A percentile compares a stretch with the other conserved stretches of the same genome.
These are phyloP conservation scores for Acleris cristana DNA, from an alignment of 2,888 invertebrate species.

Conservation along the genomic window DNA sequence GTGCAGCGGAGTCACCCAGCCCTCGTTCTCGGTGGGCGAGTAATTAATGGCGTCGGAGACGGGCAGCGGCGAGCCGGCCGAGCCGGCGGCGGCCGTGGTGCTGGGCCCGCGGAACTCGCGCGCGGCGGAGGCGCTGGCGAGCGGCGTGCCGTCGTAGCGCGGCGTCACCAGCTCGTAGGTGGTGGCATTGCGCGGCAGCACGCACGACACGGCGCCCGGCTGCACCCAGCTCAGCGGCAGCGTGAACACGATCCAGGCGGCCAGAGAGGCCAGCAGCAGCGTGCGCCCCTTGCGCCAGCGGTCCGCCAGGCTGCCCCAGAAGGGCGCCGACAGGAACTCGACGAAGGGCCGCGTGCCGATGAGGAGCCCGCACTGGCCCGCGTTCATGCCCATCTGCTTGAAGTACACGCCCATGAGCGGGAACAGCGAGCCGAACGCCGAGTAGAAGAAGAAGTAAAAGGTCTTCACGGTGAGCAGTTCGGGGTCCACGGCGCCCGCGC, in stretches of 20 bases:
- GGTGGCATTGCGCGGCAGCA: conserved; percentile 82
- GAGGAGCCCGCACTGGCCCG: conserved; percentile 96
- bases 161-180: conserved; percentile 86
- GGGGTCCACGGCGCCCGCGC: conserved; percentile 91
- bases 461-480: conserved; percentile 97
- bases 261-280: conserved; percentile 93
- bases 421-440: conserved; percentile 98
- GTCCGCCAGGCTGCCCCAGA: conserved; percentile 98
- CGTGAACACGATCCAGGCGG: conserved; percentile 98
- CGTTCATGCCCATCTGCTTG: conserved; percentile 99
- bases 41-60: conserved; percentile 91
- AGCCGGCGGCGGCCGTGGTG: conserved; percentile 64
- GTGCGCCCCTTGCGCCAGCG: conserved; percentile 93
- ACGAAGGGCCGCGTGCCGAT: conserved; percentile 98
- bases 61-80: conserved; percentile 86
- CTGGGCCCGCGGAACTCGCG: conserved; percentile 58
- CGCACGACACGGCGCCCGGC: conserved; percentile 96
- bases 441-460: conserved; percentile 99
- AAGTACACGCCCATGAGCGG: conserved; percentile 99
- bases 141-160: conserved; percentile 70
- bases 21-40: conserved; percentile 86
- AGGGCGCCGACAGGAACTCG: conserved; percentile 98
- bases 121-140: conserved; percentile 45
- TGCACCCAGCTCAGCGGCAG: conserved; percentile 97
- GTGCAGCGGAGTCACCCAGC: conserved; percentile 95